Evolutionary conservation across 2,113 vertebrate species (phyloP), one percentile per base, ranked within the genome.

Genomic region (Sprattus sprattus): DNA sequence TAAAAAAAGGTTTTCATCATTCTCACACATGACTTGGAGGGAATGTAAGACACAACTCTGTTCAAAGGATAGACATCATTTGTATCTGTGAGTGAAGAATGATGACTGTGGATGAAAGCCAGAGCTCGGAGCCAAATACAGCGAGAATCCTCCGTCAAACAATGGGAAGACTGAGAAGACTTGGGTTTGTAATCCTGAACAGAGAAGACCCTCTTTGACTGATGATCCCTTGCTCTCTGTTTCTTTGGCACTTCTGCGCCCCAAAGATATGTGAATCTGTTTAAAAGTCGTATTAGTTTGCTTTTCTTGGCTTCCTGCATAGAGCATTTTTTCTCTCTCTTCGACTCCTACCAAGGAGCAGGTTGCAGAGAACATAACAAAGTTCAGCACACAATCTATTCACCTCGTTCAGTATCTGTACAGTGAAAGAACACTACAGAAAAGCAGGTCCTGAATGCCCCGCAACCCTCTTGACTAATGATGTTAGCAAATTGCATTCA

Each of bases 41-140:
- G 25, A 78, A 32, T 78, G 71, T 78, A 78, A 32, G 71, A 78
- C 71, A 78, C 28, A 32, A 15, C 71, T 78, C 71, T 78, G 10
- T 78, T 78, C 71, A 78, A 78, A 78, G 71, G 3, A 32, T 28
- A 78, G 71, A 78, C 71, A 78, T 78, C 71, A 78, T 78, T 78
- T 78, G 71, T 78, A 78, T 78, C 71, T 78, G 11, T 15, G 71
- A 32, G 71, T 16, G 71, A 78, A 78, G 71, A 78, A 32, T 78
- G 71, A 78, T 78, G 71, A 78, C 28, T 78, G 71, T 78, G 71
- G 71, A 39, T 39, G 71, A 32, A 39, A 78, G 71, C 71, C 71
- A 78, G 32, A 11, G n/a, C 64, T 28, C 25, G 0, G 71, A 39
- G 28, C 71, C 25, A 78, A 78, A 39, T 78, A 32, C 71, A 78